Percentiles rank a stretch among this genome's conserved stretches.
phyloP scores from a whole-genome alignment of 2,888 invertebrate species.

The Agonopterix heracliana region DNA sequence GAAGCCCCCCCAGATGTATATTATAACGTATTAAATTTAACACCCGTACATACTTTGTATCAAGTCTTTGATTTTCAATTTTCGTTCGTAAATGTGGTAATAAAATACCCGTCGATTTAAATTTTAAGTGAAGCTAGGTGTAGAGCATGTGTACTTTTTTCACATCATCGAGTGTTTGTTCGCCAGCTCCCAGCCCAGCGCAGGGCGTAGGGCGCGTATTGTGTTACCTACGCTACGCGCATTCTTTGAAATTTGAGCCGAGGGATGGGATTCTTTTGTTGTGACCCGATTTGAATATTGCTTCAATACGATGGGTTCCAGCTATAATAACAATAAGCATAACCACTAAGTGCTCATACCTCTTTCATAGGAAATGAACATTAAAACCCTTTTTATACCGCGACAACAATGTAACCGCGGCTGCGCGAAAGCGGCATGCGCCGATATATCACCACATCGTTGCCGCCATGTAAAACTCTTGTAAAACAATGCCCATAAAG shows the following conservation, averaged over 20 bases:
- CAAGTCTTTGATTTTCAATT: no score
- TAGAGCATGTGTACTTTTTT: no score
- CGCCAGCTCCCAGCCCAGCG: constrained; percentile 28
- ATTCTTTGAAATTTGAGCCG: constrained; percentile 64
- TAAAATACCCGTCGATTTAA: no score
- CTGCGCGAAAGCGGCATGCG: constrained; percentile 21
- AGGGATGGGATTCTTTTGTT: constrained; percentile 65
- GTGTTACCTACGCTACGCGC: constrained; percentile 60
- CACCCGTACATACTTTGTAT: no score
- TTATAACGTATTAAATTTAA: no score
- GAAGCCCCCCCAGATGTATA: no score
- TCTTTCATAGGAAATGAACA: constrained; percentile 13
- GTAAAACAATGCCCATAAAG: constrained; percentile 58
- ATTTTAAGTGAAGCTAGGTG: no score
- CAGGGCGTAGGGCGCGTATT: constrained; percentile 49
- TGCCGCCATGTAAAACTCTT: constrained; percentile 36
- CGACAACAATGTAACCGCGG: constrained; percentile 20
- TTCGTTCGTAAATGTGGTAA: no score
- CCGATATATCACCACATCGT: constrained; percentile 35
- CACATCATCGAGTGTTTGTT: constrained; percentile 9
- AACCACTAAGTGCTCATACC: constrained; percentile 10
- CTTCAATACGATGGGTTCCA: constrained; percentile 55
- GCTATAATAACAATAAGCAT: constrained; percentile 36
- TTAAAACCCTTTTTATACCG: constrained; percentile 8
- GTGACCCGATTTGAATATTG: constrained; percentile 66